Conservation (phyloP, 2,113 vertebrate genomes). For the Heptranchias perlo region DNA sequence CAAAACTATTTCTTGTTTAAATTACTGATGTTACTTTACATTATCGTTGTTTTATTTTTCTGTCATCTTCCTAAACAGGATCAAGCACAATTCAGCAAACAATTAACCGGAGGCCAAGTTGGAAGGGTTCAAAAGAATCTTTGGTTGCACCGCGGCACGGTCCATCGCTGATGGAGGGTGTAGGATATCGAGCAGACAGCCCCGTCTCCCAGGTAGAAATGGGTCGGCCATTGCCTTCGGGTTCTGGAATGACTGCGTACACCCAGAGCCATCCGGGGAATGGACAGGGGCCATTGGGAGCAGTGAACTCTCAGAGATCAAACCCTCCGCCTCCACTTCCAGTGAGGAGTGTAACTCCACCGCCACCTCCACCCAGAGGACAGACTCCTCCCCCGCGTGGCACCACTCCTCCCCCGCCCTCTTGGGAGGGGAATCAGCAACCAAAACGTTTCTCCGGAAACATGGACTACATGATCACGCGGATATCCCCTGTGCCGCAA, state of each 20-base stretch:
- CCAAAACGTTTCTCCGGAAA: slow-evolving; percentile 89
- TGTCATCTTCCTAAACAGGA: neutral
- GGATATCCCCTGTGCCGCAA: slow-evolving; percentile 87
- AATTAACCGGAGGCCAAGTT: slow-evolving; percentile 81
- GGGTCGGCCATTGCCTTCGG: slow-evolving; percentile 65
- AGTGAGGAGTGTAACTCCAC: slow-evolving; percentile 82
- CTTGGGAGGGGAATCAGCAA: slow-evolving; percentile 81
- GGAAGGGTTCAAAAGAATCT: slow-evolving; percentile 96
- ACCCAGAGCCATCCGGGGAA: slow-evolving; percentile 69
- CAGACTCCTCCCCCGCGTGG: slow-evolving; percentile 68
- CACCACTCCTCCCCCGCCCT: slow-evolving; percentile 68
- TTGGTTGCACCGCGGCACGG: slow-evolving; percentile 76
- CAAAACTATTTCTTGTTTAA: neutral
- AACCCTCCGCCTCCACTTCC: slow-evolving; percentile 79
- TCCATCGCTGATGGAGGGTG: slow-evolving; percentile 69
- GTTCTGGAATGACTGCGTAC: slow-evolving; percentile 69
- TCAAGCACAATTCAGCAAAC: slow-evolving; percentile 63
- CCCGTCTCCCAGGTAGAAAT: slow-evolving; percentile 73
- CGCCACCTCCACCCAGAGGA: slow-evolving; percentile 70
- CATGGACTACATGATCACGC: slow-evolving; percentile 82
- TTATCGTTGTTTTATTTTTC: neutral
- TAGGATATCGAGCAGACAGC: slow-evolving; percentile 78
- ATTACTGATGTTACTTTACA: neutral
- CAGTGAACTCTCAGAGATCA: slow-evolving; percentile 52
- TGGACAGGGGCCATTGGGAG: slow-evolving; percentile 52